phyloP scores from a whole-genome alignment of 2,113 vertebrate species.

The Hippocampus zosterae region DNA sequence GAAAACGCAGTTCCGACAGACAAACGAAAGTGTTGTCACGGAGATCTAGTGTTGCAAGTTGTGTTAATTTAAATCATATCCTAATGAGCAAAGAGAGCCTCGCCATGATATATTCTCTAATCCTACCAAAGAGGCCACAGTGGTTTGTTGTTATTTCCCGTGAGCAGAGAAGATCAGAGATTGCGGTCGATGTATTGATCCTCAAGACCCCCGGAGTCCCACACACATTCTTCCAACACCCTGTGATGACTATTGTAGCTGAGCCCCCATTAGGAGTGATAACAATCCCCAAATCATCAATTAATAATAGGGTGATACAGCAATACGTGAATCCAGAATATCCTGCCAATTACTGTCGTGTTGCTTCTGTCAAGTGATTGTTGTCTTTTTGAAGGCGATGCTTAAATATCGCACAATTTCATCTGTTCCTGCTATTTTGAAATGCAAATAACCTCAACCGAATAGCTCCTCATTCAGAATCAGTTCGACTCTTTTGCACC shows the following conservation, averaged over 20 bases:
- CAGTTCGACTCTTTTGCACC: no score
- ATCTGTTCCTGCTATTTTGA: no score
- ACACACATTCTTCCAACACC: constrained; percentile 5
- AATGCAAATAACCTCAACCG: no score
- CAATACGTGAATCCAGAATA: background rate
- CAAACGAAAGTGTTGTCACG: background rate
- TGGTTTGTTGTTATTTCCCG: constrained; percentile 40
- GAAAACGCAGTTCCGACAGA: no score
- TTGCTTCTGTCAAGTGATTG: no score
- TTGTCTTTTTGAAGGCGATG: no score
- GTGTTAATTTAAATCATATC: constrained; percentile 2
- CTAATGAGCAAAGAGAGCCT: constrained; percentile 16
- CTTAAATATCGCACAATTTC: no score
- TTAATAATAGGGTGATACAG: constrained; percentile 18
- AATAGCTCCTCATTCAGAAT: no score
- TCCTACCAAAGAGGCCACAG: constrained; percentile 46
- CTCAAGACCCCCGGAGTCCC: constrained; percentile 25
- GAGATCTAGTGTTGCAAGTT: no score
- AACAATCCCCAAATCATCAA: constrained; percentile 31
- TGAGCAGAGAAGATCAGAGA: constrained; percentile 34
- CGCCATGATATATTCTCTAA: constrained; percentile 31
- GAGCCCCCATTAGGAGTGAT: constrained; percentile 27
- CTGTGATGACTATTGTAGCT: constrained; percentile 1
- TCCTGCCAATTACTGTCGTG: background rate
- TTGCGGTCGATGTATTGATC: constrained; percentile 38